Base-by-base conservation (phyloP, 2,888 invertebrate species). In the Thera obeliscata region DNA sequence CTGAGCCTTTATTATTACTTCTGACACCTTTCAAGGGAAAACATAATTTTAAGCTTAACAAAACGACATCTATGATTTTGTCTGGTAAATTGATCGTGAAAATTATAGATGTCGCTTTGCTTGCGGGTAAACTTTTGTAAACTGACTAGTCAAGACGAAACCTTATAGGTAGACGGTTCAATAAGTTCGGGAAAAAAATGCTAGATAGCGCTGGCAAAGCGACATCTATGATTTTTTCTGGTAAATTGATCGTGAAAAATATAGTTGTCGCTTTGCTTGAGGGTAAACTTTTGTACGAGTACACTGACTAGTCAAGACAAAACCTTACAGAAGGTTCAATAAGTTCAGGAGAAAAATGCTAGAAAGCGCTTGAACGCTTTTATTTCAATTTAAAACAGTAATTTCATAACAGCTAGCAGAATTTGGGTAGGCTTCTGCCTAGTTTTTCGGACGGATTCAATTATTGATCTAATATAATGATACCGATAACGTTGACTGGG, bases 21-120 rank as follows among this genome's bases (percentile, higher is more conserved):
- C 22, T 22, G 22, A 22, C 22, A 22, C 22, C 22, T 22, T 22
- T 22, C 0, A 0, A 22, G 22, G 22, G 22, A 22, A 22, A 22
- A 22, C 22, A 22, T 22, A 22, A 22, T 22, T 22, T 22, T 22
- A 22, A 22, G 22, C 22, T 22, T 6, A 41, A 7, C 22, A 57
- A 57, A 61, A 56, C 49, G 63, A 41, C 63, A 64, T 64, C 63
- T 64, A 57, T 64, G 41, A 43, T 50, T 49, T 22, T 2, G 2
- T 33, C 2, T 6, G 33, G 22, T 33, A 33, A 8, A 8, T 52
- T 3, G 33, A 2, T 52, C 2, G 52, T 33, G 33, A 33, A 46
- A 52, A 22, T 33, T n/a, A 50, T 33, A 33, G 22, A n/a, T 22
- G 12, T 12, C 50, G 22, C 50, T 22, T 46, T 9, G 22, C 22